A percentile compares a stretch with the other conserved stretches of the same genome.
Evolutionary conservation across 2,797 vertebrate species (phyloP).

Genomic region (Gephyroberyx darwinii): DNA sequence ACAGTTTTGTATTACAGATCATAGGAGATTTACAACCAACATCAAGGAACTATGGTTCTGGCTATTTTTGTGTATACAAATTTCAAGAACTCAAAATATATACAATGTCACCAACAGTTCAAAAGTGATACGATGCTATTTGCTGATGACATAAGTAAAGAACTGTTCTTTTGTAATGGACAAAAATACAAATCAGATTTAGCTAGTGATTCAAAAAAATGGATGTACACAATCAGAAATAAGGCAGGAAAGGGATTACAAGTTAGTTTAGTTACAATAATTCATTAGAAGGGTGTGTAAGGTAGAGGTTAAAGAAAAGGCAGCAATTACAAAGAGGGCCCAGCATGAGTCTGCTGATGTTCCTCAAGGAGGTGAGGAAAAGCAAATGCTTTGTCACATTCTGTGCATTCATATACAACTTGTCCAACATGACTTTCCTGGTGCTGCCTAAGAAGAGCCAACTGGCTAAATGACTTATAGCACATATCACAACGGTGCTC

Average conservation of each 20-base stretch:
- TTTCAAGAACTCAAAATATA: slow-evolving; percentile 39
- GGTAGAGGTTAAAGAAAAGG: slow-evolving; percentile 32
- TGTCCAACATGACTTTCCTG: slow-evolving; percentile 85
- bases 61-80: slow-evolving; percentile 40
- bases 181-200: slow-evolving; percentile 34
- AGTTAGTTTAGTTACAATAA: slow-evolving; percentile 29
- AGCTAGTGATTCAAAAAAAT: slow-evolving; percentile 16
- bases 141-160: slow-evolving; percentile 10
- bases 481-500: slow-evolving; percentile 84
- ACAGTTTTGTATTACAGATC: slow-evolving; percentile 5
- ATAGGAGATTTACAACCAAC: slow-evolving; percentile 50
- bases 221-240: slow-evolving; percentile 36
- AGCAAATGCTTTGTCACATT: slow-evolving; percentile 87
- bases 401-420: slow-evolving; percentile 86
- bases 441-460: slow-evolving; percentile 75
- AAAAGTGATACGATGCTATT: slow-evolving; percentile 1
- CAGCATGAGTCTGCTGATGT: slow-evolving; percentile 79
- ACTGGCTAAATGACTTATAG: slow-evolving; percentile 79
- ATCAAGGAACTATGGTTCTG: slow-evolving; percentile 34
- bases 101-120: slow-evolving; percentile 38
- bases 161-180: slow-evolving; percentile 6
- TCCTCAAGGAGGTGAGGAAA: slow-evolving; percentile 83
- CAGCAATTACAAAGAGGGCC: slow-evolving; percentile 48
- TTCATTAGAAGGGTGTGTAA: slow-evolving; percentile 13
- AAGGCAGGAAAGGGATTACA: slow-evolving; percentile 58